Conservation (phyloP, 2,797 vertebrate genomes). For the Coluber constrictor region DNA sequence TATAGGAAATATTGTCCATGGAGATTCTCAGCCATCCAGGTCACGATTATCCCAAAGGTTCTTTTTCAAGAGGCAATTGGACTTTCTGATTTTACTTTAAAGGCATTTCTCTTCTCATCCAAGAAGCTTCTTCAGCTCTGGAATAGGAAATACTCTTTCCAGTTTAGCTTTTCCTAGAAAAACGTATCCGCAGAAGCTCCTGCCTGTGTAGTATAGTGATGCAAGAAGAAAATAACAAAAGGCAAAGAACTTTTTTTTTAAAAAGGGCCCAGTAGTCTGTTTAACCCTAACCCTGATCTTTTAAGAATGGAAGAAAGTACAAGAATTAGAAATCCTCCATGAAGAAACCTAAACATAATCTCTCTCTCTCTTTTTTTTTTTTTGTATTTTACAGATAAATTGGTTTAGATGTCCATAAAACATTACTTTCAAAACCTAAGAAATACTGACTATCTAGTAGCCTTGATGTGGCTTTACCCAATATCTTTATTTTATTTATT, state of each 20-base stretch:
- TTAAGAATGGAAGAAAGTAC: neutral
- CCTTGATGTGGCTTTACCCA: neutral
- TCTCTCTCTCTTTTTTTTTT: too few relatives aligned
- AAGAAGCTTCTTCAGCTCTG: too few relatives aligned
- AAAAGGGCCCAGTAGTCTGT: too few relatives aligned
- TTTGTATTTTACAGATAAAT: neutral
- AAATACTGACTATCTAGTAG: too few relatives aligned
- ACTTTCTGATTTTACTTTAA: too few relatives aligned
- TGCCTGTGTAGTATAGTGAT: neutral
- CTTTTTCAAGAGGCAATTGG: too few relatives aligned
- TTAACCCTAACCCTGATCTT: neutral
- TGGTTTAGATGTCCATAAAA: neutral
- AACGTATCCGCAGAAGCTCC: neutral
- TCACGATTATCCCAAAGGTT: too few relatives aligned
- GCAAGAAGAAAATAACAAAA: neutral
- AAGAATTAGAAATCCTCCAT: neutral
- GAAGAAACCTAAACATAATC: neutral
- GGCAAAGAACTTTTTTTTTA: neutral
- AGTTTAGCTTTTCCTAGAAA: neutral
- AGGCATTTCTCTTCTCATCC: too few relatives aligned
- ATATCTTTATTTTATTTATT: neutral
- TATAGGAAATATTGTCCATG: neutral
- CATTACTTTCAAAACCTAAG: too few relatives aligned
- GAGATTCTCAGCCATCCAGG: too few relatives aligned
- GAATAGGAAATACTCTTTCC: neutral